phyloP scores from a whole-genome alignment of 2,797 vertebrate genomes.

The Taeniopygia guttata region DNA sequence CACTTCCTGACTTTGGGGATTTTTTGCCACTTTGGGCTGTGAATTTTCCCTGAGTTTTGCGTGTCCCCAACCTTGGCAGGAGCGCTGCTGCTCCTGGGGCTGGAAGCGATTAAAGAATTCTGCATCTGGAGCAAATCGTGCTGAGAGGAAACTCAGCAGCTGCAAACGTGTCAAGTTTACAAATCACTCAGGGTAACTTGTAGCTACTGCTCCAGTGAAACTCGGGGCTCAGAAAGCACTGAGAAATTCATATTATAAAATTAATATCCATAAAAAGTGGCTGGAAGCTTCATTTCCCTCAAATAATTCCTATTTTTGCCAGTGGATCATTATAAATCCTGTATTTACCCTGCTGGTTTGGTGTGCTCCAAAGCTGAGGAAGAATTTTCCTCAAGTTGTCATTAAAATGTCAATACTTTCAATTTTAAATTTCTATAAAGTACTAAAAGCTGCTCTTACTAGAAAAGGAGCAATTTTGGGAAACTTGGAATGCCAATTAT shows the following conservation, averaged over 20 bases:
- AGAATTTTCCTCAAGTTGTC: not conserved
- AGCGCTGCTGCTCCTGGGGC: not conserved
- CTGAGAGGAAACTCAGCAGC: not conserved
- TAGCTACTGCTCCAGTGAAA: not conserved
- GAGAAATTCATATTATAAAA: not conserved
- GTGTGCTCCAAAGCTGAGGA: not conserved
- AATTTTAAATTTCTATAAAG: not conserved
- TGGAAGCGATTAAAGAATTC: not conserved
- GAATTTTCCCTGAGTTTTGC: not conserved
- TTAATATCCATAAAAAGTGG: not conserved
- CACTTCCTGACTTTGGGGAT: not conserved
- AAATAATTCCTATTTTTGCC: not conserved
- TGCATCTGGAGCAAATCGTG: slow-evolving; percentile 5
- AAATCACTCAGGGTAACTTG: not conserved
- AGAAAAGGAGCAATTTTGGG: not conserved
- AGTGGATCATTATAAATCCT: not conserved
- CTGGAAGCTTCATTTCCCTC: not conserved
- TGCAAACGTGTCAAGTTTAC: slow-evolving; percentile 20
- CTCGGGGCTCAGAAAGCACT: not conserved
- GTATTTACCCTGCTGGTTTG: not conserved
- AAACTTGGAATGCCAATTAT: rapidly evolving
- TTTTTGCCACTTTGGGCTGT: not conserved
- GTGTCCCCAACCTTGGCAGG: not conserved
- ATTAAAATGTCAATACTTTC: not conserved
- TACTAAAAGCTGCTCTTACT: not conserved